Evolutionary conservation across 2,888 invertebrate species (phyloP).

Genomic region (Herminia tarsipennalis): DNA sequence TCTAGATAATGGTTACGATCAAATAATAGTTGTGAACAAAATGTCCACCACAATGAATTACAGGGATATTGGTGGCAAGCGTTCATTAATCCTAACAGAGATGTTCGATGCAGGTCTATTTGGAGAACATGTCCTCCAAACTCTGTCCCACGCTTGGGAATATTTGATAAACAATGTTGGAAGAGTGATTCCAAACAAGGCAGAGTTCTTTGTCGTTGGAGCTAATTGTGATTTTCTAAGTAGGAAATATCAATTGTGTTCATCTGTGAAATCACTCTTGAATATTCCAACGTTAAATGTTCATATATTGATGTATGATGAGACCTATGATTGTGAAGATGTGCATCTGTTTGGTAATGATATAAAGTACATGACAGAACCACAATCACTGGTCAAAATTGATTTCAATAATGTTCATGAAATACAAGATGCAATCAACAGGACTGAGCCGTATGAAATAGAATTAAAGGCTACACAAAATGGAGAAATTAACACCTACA

Average conservation of each 20-base stretch:
- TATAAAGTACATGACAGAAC: conserved; percentile 85
- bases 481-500: conserved; percentile 87
- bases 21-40: conserved; percentile 83
- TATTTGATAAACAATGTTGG: conserved; percentile 81
- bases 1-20: conserved; percentile 79
- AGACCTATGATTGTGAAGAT: conserved; percentile 90
- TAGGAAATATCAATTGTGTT: conserved; percentile 73
- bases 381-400: conserved; percentile 82
- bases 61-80: conserved; percentile 82
- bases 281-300: conserved; percentile 56
- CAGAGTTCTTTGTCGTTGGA: conserved; percentile 87
- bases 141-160: conserved; percentile 89
- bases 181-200: conserved; percentile 86
- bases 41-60: conserved; percentile 85
- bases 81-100: conserved; percentile 90
- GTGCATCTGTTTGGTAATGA: conserved; percentile 80
- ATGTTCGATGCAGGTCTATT: conserved; percentile 92
- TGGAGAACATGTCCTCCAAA: conserved; percentile 90
- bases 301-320: conserved; percentile 65
- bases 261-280: conserved; percentile 55
- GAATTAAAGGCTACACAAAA: conserved; percentile 64
- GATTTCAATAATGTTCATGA: conserved; percentile 87
- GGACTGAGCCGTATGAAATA: conserved; percentile 65
- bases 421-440: conserved; percentile 67
- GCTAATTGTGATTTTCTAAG: conserved; percentile 84